Percentiles rank a stretch among this genome's conserved stretches.
phyloP scores from a whole-genome alignment of 2,888 invertebrate genomes.

The Lasioglossum marginatum region DNA sequence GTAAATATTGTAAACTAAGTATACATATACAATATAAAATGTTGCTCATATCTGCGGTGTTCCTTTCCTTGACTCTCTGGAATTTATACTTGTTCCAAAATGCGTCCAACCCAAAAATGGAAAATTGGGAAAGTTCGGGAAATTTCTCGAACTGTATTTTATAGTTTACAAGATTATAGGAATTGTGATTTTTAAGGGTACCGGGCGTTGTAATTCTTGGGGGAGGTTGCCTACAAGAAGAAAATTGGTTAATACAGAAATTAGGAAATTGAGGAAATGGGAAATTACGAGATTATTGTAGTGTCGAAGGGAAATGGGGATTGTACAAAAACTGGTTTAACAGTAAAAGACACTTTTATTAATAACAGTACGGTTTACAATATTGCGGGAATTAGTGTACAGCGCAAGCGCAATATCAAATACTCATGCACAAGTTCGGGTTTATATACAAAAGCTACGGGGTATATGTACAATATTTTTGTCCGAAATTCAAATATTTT shows the following conservation, averaged over 20 bases:
- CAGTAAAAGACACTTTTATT: constrained; percentile 76
- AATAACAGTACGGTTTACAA: constrained; percentile 74
- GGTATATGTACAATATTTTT: constrained; percentile 51
- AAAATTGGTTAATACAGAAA: constrained; percentile 51
- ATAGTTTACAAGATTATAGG: not conserved
- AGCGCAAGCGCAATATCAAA: constrained; percentile 56
- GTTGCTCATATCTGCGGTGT: constrained; percentile 62
- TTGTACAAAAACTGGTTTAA: constrained; percentile 41
- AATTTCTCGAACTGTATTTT: not conserved
- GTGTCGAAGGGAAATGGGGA: not conserved
- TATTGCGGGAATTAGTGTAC: constrained; percentile 65
- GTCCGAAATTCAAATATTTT: constrained; percentile 21
- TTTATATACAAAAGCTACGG: constrained; percentile 66
- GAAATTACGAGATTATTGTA: not conserved
- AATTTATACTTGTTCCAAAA: not conserved
- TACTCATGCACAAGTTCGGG: constrained; percentile 51
- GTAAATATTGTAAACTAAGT: constrained; percentile 81
- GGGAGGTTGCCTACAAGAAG: not conserved
- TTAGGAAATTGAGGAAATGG: not conserved
- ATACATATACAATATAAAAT: constrained; percentile 64
- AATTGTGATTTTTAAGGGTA: not conserved
- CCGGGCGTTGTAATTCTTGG: not conserved
- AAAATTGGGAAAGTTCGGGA: not conserved
- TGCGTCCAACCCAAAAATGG: not conserved
- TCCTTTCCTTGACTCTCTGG: not conserved